A percentile compares a stretch with the other conserved stretches of the same genome.
Evolutionary conservation across 2,113 vertebrate genomes (phyloP).

Genomic region (Sitta europaea): DNA sequence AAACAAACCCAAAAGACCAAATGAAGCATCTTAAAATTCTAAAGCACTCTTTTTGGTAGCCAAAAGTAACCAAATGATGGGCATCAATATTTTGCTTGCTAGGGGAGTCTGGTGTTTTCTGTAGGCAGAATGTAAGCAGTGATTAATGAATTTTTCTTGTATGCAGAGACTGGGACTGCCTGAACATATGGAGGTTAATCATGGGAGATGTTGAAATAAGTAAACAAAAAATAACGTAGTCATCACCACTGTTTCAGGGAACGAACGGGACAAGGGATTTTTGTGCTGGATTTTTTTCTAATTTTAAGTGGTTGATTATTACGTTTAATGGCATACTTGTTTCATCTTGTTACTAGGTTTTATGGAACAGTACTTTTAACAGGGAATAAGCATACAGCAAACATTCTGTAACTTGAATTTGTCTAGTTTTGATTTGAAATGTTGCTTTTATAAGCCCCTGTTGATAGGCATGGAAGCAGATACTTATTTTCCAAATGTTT

Average conservation of each 20-base stretch:
- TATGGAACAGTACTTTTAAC: background rate
- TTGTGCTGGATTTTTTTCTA: background rate
- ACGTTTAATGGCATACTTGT: background rate
- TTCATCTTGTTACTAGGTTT: background rate
- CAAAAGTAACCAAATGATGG: background rate
- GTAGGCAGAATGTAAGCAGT: background rate
- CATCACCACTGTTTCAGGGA: background rate
- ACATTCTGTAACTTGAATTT: background rate
- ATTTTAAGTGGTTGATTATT: background rate
- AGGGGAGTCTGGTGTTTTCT: background rate
- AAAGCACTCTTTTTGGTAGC: background rate
- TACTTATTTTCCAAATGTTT: background rate
- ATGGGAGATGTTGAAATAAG: background rate
- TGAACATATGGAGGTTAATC: background rate
- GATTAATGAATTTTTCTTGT: background rate
- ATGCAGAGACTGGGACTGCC: background rate
- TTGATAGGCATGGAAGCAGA: background rate
- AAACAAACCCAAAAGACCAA: background rate
- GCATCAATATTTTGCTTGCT: background rate
- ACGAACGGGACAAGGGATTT: background rate
- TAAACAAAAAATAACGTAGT: background rate
- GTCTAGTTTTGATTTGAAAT: background rate
- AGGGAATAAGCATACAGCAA: background rate
- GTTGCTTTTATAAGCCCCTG: background rate
- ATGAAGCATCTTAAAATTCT: background rate